Conservation (phyloP, 2,113 vertebrate species). For the Balaenoptera acutorostrata region DNA sequence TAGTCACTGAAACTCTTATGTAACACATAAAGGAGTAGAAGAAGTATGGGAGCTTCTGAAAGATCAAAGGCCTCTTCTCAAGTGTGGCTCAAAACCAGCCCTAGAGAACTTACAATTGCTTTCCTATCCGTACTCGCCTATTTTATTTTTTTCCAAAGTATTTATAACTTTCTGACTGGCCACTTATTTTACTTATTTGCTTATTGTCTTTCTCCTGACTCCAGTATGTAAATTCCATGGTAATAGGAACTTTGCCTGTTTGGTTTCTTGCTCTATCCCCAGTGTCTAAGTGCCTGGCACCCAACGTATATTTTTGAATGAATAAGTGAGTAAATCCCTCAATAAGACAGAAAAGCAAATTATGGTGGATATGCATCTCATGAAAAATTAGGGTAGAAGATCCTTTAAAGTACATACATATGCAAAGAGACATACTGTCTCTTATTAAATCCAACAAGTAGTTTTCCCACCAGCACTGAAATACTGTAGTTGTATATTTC, state of each 20-base stretch:
- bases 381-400: not conserved
- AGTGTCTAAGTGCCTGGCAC: not conserved
- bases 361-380: not conserved
- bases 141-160: not conserved
- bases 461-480: not conserved
- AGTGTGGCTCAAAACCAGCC: not conserved
- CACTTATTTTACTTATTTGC: not conserved
- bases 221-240: not conserved
- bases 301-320: not conserved
- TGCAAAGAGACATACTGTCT: not conserved
- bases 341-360: not conserved
- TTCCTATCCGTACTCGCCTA: not conserved
- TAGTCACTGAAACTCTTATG: not conserved
- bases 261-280: not conserved
- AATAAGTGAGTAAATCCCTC: not conserved
- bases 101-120: not conserved
- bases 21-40: not conserved
- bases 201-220: not conserved
- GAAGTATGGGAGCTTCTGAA: not conserved
- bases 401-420: not conserved
- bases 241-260: not conserved
- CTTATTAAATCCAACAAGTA: not conserved
- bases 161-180: not conserved
- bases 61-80: not conserved
- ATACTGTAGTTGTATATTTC: not conserved